Evolutionary conservation across 2,113 vertebrate genomes (phyloP), one percentile per base, ranked within the genome.

Genomic region (Stegastes partitus): DNA sequence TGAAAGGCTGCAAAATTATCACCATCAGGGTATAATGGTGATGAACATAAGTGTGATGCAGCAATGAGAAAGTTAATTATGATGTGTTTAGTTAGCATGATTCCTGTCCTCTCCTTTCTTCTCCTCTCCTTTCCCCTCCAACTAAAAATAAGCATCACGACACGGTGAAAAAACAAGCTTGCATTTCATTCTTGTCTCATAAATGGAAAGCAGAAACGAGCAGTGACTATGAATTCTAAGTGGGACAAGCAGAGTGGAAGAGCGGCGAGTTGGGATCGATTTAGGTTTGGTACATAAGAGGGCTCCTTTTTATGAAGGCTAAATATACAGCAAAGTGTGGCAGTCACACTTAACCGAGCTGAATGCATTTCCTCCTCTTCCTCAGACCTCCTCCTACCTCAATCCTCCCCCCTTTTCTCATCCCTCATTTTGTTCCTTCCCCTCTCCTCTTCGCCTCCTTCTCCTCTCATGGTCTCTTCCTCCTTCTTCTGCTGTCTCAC

Each of bases 41-140:
- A 85, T 87, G 70, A 80, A 66, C 57, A 25, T 14, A 56, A 77
- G 50, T 77, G 66, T 75, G 77, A 88, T 74, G 58, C 73, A 76
- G 59, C 19, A 34, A 22, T 56, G 77, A 64, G 75, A 77, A 82
- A 66, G 79, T 78, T 90, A 73, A 87, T 90, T 78, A 84, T 66
- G 63, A 76, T 77, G 72, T 26, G 55, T 83, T 85, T 72, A 49
- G 25, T 65, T 34, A 4, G 62, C 23, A 22, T 49, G 44, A 50
- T 28, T 69, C 31, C 16, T 62, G 47, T 72, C 34, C 47, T 61
- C 61, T 70, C 42, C 19, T 62, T 23, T 37, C 16, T 31, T 45
- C 63, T 28, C 18, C 28, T 51, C 7, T 61, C 18, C 28, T 51
- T 4, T 61, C 25, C n/a, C 16, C 34, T 18, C 5, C 14, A 15